A percentile compares a stretch with the other conserved stretches of the same genome.
These are phyloP conservation scores for Schrankia costaestrigalis DNA, from an alignment of 2,888 invertebrate species.

Conservation along the genomic window DNA sequence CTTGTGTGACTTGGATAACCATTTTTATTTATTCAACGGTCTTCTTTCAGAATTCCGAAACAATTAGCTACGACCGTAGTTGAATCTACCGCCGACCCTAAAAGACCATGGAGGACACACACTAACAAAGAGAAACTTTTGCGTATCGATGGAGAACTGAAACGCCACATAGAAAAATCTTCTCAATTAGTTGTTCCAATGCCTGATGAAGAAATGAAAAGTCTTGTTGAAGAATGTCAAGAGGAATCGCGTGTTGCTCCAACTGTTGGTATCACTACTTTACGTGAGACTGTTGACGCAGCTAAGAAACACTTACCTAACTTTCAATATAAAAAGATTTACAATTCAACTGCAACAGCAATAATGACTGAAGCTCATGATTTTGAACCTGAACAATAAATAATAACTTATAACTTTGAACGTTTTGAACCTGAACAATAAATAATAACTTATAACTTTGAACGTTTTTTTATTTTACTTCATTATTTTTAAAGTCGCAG, in stretches of 20 bases:
- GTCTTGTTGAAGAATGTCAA: slow-evolving; percentile 51
- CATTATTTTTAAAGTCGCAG: too few species aligned
- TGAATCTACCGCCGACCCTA: slow-evolving; percentile 44
- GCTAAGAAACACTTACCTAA: slow-evolving; percentile 62
- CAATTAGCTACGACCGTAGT: slow-evolving; percentile 22
- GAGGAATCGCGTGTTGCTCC: slow-evolving; percentile 34
- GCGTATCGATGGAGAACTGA: slow-evolving; percentile 60
- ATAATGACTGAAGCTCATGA: slow-evolving; percentile 54
- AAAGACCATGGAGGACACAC: slow-evolving; percentile 67
- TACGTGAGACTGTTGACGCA: slow-evolving; percentile 57
- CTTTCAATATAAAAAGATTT: slow-evolving; percentile 59
- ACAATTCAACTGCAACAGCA: slow-evolving; percentile 60
- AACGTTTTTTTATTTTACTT: too few species aligned
- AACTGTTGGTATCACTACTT: slow-evolving; percentile 38
- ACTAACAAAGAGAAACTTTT: slow-evolving; percentile 60
- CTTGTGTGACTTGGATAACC: too few species aligned
- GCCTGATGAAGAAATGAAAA: slow-evolving; percentile 49
- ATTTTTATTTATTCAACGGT: too few species aligned
- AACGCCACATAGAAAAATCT: slow-evolving; percentile 55
- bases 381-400: too few species aligned
- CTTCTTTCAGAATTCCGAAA: too few species aligned
- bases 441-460: too few species aligned
- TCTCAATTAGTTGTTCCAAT: slow-evolving; percentile 48
- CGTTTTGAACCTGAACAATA: too few species aligned
- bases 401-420: too few species aligned